Evolutionary conservation across 2,888 invertebrate species (phyloP).

Genomic region (Chydorus sphaericus): DNA sequence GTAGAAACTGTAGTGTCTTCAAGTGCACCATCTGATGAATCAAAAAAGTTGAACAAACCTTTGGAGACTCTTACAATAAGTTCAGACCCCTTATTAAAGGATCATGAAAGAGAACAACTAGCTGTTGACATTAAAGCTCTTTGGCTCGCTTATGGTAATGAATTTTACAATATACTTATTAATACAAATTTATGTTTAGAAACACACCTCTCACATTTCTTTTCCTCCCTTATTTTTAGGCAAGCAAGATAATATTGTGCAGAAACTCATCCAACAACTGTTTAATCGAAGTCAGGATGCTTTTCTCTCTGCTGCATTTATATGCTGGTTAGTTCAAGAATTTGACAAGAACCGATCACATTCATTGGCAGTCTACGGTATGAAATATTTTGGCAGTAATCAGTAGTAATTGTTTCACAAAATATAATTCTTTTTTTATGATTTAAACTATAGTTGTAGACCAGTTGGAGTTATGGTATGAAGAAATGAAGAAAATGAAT

Average conservation of each 20-base stretch:
- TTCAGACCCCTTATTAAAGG: background rate
- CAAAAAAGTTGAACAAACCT: background rate
- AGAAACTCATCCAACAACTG: background rate
- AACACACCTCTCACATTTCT: no score
- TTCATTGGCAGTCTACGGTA: slow-evolving; percentile 5
- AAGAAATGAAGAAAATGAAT: background rate
- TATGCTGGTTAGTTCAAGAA: background rate
- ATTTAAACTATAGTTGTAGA: slow-evolving; percentile 12
- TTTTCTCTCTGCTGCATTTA: background rate
- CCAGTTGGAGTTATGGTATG: slow-evolving; percentile 5
- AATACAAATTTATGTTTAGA: no score
- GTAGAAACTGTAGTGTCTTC: no score
- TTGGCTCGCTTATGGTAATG: background rate
- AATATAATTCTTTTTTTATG: background rate
- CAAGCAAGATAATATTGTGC: background rate
- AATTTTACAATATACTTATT: no score
- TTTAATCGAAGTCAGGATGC: background rate
- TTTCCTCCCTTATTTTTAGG: background rate
- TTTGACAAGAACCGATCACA: slow-evolving; percentile 2
- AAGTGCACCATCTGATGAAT: background rate
- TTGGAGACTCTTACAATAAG: background rate
- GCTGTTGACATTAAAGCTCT: background rate
- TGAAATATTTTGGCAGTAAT: background rate
- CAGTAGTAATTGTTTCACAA: background rate
- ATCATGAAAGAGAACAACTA: background rate